A percentile compares a stretch with the other conserved stretches of the same genome.
These are phyloP conservation scores for Halichoeres trimaculatus DNA, from an alignment of 2,113 vertebrate species.

Conservation along the genomic window DNA sequence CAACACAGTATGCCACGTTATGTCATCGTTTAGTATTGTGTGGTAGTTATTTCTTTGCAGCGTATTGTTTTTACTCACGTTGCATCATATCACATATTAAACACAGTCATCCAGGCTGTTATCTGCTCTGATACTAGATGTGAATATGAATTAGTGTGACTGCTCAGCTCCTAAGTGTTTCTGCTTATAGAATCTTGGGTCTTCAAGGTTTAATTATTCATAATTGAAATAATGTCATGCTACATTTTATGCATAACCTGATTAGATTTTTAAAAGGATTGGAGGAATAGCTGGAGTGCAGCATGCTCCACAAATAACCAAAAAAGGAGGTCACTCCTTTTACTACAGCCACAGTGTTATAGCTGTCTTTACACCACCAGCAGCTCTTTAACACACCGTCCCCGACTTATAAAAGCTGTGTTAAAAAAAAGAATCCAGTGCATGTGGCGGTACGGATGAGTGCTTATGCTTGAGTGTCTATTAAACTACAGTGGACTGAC, in stretches of 20 bases:
- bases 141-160: neutral
- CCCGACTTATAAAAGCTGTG: neutral
- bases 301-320: neutral
- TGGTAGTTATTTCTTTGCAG: too few species aligned
- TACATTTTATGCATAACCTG: neutral
- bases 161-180: neutral
- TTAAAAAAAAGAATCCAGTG: neutral
- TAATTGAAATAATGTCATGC: neutral
- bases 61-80: too few species aligned
- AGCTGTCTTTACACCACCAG: slow-evolving; percentile 1
- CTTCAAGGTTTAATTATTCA: neutral
- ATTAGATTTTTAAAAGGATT: neutral
- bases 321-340: neutral
- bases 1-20: too few species aligned
- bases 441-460: neutral
- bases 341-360: neutral
- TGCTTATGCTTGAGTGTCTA: slow-evolving; percentile 18
- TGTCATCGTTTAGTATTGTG: too few species aligned
- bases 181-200: neutral
- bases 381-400: neutral
- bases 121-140: neutral
- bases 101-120: too few species aligned
- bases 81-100: too few species aligned
- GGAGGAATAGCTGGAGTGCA: neutral
- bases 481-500: slow-evolving; percentile 36